These are phyloP conservation scores for Myotis daubentonii DNA, from an alignment of 2,797 vertebrate species.

Conservation along the genomic window DNA sequence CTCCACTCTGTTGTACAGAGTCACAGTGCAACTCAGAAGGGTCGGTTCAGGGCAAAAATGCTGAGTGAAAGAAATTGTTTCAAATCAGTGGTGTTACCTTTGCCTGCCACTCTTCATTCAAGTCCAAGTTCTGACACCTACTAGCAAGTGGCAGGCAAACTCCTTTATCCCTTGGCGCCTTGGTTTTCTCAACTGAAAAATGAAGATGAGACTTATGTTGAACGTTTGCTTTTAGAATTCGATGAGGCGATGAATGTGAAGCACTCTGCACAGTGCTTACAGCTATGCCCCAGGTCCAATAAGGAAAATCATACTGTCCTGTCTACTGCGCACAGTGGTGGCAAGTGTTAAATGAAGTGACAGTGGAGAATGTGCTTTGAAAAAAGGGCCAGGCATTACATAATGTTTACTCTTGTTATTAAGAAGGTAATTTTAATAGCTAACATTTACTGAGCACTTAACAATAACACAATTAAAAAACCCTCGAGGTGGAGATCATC, in stretches of 20 bases:
- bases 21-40: not conserved
- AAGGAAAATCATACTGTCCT: too few relatives aligned
- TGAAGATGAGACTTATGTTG: not conserved
- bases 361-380: not conserved
- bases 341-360: not conserved
- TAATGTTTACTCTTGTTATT: conserved; percentile 59
- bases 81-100: not conserved
- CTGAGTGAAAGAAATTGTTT: not conserved
- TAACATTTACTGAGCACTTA: conserved; percentile 44
- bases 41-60: not conserved
- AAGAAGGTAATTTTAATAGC: conserved; percentile 44
- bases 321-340: fast-evolving
- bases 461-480: conserved; percentile 28
- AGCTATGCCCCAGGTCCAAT: not conserved
- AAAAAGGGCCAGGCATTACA: not conserved
- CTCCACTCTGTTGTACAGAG: not conserved
- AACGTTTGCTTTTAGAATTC: not conserved
- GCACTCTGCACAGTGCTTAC: not conserved
- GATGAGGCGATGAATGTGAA: not conserved
- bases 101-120: not conserved
- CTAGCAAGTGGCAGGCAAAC: not conserved
- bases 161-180: not conserved
- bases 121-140: not conserved
- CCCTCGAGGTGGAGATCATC: not conserved
- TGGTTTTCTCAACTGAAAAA: not conserved